These are phyloP conservation scores for Eretmochelys imbricata DNA, from an alignment of 2,113 vertebrate genomes.

Conservation along the genomic window DNA sequence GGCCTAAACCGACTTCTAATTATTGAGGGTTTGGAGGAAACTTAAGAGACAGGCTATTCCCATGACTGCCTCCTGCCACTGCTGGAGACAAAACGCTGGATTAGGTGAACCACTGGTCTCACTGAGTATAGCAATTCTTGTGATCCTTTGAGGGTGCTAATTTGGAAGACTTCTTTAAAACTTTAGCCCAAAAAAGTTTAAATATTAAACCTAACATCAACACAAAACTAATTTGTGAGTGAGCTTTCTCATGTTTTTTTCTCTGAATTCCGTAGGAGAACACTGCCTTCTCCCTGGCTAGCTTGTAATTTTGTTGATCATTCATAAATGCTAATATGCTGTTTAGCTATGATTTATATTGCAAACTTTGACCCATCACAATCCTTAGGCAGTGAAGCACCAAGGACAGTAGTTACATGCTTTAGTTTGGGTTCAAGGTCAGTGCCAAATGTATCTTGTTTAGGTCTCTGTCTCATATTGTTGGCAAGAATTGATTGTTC, in stretches of 20 bases:
- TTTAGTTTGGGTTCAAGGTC: slow-evolving; percentile 47
- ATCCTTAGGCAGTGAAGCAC: slow-evolving; percentile 44
- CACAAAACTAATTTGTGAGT: background rate
- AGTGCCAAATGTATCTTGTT: slow-evolving; percentile 45
- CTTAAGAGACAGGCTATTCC: background rate
- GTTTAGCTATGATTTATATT: slow-evolving; percentile 32
- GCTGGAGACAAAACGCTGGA: background rate
- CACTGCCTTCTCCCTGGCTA: background rate
- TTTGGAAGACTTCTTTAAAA: background rate
- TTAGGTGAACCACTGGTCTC: background rate
- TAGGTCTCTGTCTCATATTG: slow-evolving; percentile 30
- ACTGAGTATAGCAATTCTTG: background rate
- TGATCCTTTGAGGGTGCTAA: background rate
- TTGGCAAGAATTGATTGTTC: slow-evolving; percentile 66
- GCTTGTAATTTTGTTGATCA: slow-evolving; percentile 10
- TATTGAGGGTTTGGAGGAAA: background rate
- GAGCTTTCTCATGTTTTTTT: background rate
- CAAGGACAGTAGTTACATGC: slow-evolving; percentile 47
- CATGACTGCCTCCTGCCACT: background rate
- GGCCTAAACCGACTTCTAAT: background rate
- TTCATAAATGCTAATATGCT: slow-evolving; percentile 5
- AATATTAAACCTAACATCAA: slow-evolving; percentile 3
- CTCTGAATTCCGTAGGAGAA: slow-evolving; percentile 8
- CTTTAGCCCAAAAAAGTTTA: background rate
- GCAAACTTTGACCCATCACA: accelerated